Conservation (phyloP, 2,888 invertebrate genomes). For the Mongoloraphidia duomilia region DNA sequence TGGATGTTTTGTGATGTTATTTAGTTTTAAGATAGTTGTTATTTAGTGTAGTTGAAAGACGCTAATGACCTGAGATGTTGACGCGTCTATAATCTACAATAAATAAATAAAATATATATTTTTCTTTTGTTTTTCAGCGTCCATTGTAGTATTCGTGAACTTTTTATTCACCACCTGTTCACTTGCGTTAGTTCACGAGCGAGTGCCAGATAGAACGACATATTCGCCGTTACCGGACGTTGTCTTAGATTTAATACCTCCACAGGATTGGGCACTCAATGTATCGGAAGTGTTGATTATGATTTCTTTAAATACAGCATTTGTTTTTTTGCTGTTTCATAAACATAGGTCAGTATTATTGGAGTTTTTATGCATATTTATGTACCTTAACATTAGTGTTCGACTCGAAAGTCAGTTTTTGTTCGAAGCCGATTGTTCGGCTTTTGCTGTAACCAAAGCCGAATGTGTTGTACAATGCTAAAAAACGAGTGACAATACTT, state of each 20-base stretch:
- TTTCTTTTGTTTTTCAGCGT: constrained; percentile 33
- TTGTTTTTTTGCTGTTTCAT: constrained; percentile 68
- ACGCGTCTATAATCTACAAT: not conserved
- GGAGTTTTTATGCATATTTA: not conserved
- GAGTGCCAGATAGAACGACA: constrained; percentile 60
- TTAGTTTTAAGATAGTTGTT: no score
- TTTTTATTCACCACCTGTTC: constrained; percentile 53
- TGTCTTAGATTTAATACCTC: constrained; percentile 60
- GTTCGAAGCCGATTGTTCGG: not conserved
- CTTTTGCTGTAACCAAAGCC: no score
- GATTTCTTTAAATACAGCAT: constrained; percentile 59
- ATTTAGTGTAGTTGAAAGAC: no score
- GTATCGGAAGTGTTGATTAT: constrained; percentile 81
- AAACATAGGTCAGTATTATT: constrained; percentile 51
- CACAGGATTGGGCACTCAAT: constrained; percentile 65
- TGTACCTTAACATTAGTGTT: not conserved
- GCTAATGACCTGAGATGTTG: no score
- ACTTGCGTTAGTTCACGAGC: constrained; percentile 74
- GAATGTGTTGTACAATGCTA: no score
- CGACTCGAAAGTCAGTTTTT: not conserved
- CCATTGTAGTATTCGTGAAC: constrained; percentile 44
- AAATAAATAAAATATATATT: constrained; percentile 2
- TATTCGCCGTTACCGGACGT: constrained; percentile 72
- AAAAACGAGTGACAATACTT: no score
- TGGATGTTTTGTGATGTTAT: no score